Evolutionary conservation across 2,888 invertebrate genomes (phyloP), one percentile per base, ranked within the genome.

Genomic region (Sinhomidia bicolor): DNA sequence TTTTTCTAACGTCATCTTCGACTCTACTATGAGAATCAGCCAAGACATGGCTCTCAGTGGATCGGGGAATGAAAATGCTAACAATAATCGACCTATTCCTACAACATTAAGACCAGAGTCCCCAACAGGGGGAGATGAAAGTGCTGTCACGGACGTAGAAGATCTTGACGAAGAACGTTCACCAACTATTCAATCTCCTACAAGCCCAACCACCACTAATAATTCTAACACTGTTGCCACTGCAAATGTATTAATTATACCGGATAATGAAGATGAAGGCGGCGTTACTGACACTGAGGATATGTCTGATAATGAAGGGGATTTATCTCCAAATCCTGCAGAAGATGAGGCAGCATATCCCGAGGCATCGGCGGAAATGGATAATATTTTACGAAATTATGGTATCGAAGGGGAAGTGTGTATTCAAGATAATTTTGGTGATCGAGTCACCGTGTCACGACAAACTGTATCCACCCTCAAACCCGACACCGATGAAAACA

Each of bases 131-230:
- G 90, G 90, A 17, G 92, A 92, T 20, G 93, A 93, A 36, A 95
- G 95, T 82, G 93, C 93, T 32, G 93, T 94, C 78, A 95, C 95
- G 4, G 95, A 95, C 92, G 93, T 94, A 79, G 95, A 95, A 93
- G 95, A 95, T 92, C 92, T 94, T 78, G 94, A 91, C 5, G 54
- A 88, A 9, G 57, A 68, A 60, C 82, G 71, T 20, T 60, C 76
- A 74, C 89, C 88, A 20, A 57, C 57, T 47, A 23, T 81, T 60
- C 71, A 80, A 20, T 68, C 80, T 17, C 86, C 71, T 29, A 17
- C 26, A 47, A 32, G 1, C 7, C 68, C 76, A 29, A 6, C 20
- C 14, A 47, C 81, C 23, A 17, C 1, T 17, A 41, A 4, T 20
- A 85, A 78, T 44, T 47, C 85, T 32, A 32, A 47, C 41, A 32